Base-by-base conservation (phyloP, 2,797 vertebrate species). In the Enteromius viviparus region DNA sequence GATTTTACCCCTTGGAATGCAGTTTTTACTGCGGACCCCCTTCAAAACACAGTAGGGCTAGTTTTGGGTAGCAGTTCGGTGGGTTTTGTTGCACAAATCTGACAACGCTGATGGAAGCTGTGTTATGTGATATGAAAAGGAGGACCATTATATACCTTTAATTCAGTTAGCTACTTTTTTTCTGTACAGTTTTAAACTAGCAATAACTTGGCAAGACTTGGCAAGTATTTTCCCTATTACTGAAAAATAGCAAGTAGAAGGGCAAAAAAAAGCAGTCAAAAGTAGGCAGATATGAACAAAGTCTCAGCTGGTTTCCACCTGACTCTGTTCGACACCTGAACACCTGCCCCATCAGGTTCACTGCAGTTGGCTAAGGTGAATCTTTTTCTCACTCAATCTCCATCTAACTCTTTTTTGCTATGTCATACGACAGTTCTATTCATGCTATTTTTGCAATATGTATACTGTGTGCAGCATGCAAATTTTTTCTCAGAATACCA, bases 301-400 rank as follows among this genome's bases (percentile, higher is more conserved):
- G 88, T 90, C 92, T 92, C 94, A 93, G 91, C 92, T 92, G 92
- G 88, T 89, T 87, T 89, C 90, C 94, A 94, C 93, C 93, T 94
- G 94, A 89, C 84, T 79, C 32, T 89, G 88, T 91, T 93, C 91
- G 91, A 91, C 91, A 92, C 89, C 89, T 92, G 91, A 92, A 92
- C 76, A 85, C 94, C 91, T 89, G 91, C 89, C 86, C 87, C 82
- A 85, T 90, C 91, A 85, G 90, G 89, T 90, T 93, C 89, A 90
- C 42, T 88, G 89, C 90, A 91, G 91, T 89, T 88, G 90, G 90
- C 82, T 91, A 88, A 90, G 89, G 89, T 92, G 90, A 91, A 87
- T 83, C 76, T 62, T 83, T 12, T 55, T 87, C 89, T 89, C 79
- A 89, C 81, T 85, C 84, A 79, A 76, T 85, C 75, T 85, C 82